Percentiles rank a stretch among this genome's conserved stretches.
These are phyloP conservation scores for Eupeodes corollae DNA, from an alignment of 1,140 invertebrate genomes.

Conservation along the genomic window DNA sequence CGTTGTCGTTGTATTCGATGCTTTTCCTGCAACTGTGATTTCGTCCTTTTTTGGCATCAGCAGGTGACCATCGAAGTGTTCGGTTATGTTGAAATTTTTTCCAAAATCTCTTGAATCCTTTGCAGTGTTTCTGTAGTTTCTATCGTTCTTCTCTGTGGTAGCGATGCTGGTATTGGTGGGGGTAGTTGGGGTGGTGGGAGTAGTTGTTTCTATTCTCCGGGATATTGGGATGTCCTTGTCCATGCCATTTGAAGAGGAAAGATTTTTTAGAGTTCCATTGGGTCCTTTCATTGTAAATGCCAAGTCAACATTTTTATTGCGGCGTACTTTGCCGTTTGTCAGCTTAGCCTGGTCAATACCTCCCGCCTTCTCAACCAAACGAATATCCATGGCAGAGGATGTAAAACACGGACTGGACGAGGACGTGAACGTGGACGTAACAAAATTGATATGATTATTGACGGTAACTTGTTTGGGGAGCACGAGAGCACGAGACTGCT, in stretches of 20 bases:
- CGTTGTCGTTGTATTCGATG: slow-evolving; percentile 2
- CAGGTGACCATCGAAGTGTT: background rate
- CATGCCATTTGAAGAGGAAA: slow-evolving; percentile 9
- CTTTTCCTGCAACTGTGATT: background rate
- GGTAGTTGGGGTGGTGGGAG: slow-evolving; percentile 1
- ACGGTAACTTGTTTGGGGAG: slow-evolving; percentile 25
- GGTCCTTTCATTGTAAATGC: slow-evolving; percentile 23
- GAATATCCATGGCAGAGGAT: slow-evolving; percentile 1
- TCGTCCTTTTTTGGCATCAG: background rate
- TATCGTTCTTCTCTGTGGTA: slow-evolving; percentile 2
- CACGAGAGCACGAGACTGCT: background rate
- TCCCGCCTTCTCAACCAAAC: background rate
- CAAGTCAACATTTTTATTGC: slow-evolving; percentile 38
- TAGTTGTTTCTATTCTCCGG: no score
- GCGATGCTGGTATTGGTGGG: background rate
- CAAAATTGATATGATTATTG: slow-evolving; percentile 36
- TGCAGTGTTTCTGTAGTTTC: slow-evolving; percentile 21
- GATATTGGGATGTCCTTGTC: no score
- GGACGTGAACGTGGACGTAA: slow-evolving; percentile 1
- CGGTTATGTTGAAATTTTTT: background rate
- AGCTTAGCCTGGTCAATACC: background rate
- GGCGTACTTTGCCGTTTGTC: slow-evolving; percentile 19
- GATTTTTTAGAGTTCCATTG: background rate
- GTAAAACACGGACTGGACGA: background rate
- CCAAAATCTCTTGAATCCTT: background rate